Percentiles rank a stretch among this genome's conserved stretches.
Conservation (phyloP, 2,113 vertebrate genomes). For the Megaceryle maxima region DNA sequence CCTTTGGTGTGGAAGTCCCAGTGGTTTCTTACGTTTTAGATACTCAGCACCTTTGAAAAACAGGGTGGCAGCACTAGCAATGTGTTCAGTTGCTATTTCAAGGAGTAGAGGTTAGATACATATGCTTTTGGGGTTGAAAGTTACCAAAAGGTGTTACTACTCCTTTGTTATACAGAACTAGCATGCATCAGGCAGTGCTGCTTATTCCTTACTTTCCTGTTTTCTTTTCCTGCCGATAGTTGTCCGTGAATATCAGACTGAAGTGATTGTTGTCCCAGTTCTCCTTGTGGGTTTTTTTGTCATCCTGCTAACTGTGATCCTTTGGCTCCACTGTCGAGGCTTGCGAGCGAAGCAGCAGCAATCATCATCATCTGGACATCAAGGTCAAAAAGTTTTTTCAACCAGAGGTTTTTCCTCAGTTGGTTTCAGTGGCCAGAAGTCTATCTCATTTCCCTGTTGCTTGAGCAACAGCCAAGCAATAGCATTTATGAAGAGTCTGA, state of each 20-base stretch:
- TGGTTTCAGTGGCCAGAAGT: neutral
- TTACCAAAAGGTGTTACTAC: neutral
- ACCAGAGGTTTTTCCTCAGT: neutral
- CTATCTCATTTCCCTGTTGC: neutral
- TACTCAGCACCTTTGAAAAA: neutral
- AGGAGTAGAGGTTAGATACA: neutral
- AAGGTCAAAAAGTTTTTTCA: neutral
- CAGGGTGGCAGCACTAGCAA: neutral
- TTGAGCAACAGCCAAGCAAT: neutral
- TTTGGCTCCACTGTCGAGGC: slow-evolving; percentile 77
- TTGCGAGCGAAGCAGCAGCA: slow-evolving; percentile 46
- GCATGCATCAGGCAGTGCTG: neutral
- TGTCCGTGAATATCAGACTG: slow-evolving; percentile 66
- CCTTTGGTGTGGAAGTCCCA: neutral
- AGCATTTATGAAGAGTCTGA: neutral
- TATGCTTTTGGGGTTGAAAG: neutral
- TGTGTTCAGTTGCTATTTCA: neutral
- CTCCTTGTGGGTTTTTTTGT: slow-evolving; percentile 71
- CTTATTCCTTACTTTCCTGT: neutral
- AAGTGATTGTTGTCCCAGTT: slow-evolving; percentile 74
- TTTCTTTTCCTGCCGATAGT: slow-evolving; percentile 45
- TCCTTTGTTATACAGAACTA: neutral
- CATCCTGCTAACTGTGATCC: slow-evolving; percentile 71
- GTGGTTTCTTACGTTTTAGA: neutral
- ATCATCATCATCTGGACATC: neutral